Conservation (phyloP, 2,888 invertebrate genomes). For the Drosophila pullipes region DNA sequence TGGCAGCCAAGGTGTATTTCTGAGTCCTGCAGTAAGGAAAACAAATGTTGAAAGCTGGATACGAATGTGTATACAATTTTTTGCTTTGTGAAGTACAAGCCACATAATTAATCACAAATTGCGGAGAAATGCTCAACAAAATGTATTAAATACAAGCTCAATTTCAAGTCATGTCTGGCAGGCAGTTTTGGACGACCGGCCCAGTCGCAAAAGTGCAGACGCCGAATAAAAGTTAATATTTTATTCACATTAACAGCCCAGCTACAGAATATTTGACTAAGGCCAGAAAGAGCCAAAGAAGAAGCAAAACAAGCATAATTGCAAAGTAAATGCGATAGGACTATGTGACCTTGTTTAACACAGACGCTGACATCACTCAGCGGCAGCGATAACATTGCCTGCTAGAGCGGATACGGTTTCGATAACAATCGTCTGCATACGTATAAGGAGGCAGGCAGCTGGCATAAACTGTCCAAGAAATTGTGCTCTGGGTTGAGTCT, state of each 20-base stretch:
- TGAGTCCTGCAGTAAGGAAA: neutral
- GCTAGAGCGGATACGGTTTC: constrained; percentile 75
- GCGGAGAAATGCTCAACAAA: neutral
- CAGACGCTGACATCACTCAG: neutral
- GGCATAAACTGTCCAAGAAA: constrained; percentile 14
- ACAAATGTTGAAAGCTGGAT: neutral
- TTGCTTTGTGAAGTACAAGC: neutral
- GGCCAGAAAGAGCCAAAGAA: constrained; percentile 1
- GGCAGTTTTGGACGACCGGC: too few species aligned
- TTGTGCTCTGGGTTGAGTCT: constrained; percentile 61
- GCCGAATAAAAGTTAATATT: constrained; percentile 43
- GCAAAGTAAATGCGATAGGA: constrained; percentile 1
- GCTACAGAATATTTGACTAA: constrained; percentile 24
- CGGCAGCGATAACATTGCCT: constrained; percentile 37
- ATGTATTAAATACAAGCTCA: neutral
- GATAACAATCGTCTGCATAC: constrained; percentile 52
- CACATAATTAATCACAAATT: neutral
- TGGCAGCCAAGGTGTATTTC: neutral
- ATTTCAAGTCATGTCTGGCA: constrained; percentile 4
- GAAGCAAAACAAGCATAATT: neutral
- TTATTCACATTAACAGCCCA: constrained; percentile 34
- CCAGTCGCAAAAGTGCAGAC: constrained; percentile 31
- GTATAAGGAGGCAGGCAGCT: constrained; percentile 48
- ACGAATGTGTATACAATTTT: too few species aligned
- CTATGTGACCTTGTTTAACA: constrained; percentile 33